Evolutionary conservation across 2,113 vertebrate species (phyloP).

Genomic region (Sminthopsis crassicaudata): DNA sequence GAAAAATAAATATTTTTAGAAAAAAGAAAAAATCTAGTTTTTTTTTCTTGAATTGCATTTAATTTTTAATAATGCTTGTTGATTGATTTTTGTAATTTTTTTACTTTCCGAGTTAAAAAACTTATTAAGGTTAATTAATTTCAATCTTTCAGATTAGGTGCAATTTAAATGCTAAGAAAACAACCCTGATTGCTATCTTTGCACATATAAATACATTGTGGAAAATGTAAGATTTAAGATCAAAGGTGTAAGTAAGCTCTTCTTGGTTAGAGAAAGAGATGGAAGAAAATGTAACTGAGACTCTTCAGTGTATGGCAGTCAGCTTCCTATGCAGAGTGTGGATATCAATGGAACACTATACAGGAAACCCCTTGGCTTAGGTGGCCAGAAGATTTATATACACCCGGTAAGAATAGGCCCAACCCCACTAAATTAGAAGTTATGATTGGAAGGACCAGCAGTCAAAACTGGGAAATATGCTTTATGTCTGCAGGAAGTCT

Average conservation of each 20-base stretch:
- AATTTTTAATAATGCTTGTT: background rate
- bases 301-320: background rate
- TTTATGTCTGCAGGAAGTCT: background rate
- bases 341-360: background rate
- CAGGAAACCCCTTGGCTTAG: background rate
- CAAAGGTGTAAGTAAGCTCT: background rate
- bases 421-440: background rate
- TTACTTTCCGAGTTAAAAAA: background rate
- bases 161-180: background rate
- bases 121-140: background rate
- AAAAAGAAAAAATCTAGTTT: background rate
- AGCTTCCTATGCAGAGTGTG: background rate
- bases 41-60: background rate
- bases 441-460: background rate
- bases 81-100: background rate
- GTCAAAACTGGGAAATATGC: background rate
- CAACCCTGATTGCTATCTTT: background rate
- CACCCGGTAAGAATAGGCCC: background rate
- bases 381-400: background rate
- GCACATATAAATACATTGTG: background rate
- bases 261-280: background rate
- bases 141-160: background rate
- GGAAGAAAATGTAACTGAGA: background rate
- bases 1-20: background rate
- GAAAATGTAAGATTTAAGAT: background rate